Evolutionary conservation across 92 coral and sea anemone species (phyloP), one percentile per base, ranked within the genome.

Genomic region (Anthopleura xanthogrammica): DNA sequence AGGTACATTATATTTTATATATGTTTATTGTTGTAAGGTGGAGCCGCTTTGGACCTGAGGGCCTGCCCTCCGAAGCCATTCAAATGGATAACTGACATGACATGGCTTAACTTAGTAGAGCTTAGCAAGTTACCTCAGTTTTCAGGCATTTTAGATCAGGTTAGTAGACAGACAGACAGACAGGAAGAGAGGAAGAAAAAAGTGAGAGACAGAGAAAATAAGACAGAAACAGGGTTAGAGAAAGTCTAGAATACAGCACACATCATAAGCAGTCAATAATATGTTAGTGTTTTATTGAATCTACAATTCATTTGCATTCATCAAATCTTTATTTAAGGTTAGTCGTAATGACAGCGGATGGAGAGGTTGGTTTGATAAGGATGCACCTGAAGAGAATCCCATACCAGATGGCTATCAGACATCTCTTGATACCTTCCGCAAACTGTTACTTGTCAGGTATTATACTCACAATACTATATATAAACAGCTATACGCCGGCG

Each of bases 121-220:
- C 95, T 93, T 16, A 81, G 82, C 91, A 93, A 91, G 87, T 77
- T 93, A 65, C 95, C 95, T 40, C 95, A 93, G 93, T 93, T 93
- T 77, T 93, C 98, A 89, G 98, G 98, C 91, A 87, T 93, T 55
- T 76, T 93, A 93, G 98, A 93, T 85, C 98, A 93, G 98, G 94
- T 93, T 72, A 73, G 94, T 86, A 82, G n/a, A 54, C 16, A 54
- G 58, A 13, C 50, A 7, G 50, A 43, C 58, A 54, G 58, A 54
- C 58, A 54, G 58, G 58, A 10, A 54, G 58, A 11, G 16, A 6
- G 58, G 58, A 62, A 1, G 23, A 5, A 5, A 20, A 20, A 62
- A 9, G 24, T 20, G 4, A 54, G 58, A 54, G 58, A 54, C 16
- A 54, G 0, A 0, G 58, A 54, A 0, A 54, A 54, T 6, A 46